These are phyloP conservation scores for Agrochola circellaris DNA, from an alignment of 2,888 invertebrate genomes.

Conservation along the genomic window DNA sequence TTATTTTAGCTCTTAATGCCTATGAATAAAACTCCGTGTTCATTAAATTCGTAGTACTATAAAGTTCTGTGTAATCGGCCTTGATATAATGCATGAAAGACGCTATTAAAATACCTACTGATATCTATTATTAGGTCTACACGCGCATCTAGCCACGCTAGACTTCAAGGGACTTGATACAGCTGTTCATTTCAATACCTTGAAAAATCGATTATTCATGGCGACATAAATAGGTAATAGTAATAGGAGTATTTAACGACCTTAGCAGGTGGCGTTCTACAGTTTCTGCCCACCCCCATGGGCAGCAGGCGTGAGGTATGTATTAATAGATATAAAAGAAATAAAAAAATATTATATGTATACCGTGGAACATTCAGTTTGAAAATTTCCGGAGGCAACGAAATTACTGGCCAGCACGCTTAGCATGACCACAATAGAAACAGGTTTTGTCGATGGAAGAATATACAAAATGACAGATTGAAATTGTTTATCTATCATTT, in stretches of 20 bases:
- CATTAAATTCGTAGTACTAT: slow-evolving; percentile 40
- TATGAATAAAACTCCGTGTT: slow-evolving; percentile 18
- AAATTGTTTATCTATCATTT: too few species aligned
- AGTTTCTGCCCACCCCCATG: too few species aligned
- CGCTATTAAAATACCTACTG: slow-evolving; percentile 16
- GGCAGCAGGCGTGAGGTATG: too few species aligned
- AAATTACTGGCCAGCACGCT: background rate
- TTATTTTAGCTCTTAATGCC: background rate
- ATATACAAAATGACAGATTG: too few species aligned
- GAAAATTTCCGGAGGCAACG: background rate
- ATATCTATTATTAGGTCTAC: slow-evolving; percentile 36
- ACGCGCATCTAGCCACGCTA: slow-evolving; percentile 13
- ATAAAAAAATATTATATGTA: too few species aligned
- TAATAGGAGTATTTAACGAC: too few species aligned
- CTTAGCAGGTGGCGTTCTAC: too few species aligned
- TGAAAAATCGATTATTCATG: background rate
- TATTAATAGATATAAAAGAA: too few species aligned
- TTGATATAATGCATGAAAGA: slow-evolving; percentile 41
- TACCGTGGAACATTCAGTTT: background rate
- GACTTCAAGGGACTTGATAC: slow-evolving; percentile 20
- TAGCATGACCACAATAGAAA: too few species aligned
- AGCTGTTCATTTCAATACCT: slow-evolving; percentile 17
- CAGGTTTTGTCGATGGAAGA: too few species aligned
- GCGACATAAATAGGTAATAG: background rate
- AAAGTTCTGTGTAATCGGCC: slow-evolving; percentile 24